phyloP scores from a whole-genome alignment of 1,140 invertebrate species.

The Brachionus rotundiformis region DNA sequence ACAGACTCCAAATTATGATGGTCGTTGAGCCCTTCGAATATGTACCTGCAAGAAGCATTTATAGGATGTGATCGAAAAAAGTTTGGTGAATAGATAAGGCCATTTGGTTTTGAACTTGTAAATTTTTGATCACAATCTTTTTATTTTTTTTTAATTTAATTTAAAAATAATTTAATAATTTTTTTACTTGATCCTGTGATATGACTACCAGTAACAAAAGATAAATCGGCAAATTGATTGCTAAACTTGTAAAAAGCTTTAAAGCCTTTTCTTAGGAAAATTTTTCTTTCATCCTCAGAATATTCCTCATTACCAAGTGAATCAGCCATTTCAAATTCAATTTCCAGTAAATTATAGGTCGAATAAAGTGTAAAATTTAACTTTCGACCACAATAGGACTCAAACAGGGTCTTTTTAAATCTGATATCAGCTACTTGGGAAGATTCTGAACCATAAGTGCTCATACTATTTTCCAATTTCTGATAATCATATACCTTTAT shows the following conservation, averaged over 20 bases:
- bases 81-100: conserved; percentile 46
- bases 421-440: neutral
- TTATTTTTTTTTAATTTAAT: neutral
- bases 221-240: conserved; percentile 39
- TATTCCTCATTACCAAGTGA: conserved; percentile 44
- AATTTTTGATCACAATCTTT: conserved; percentile 52
- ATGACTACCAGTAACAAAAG: conserved; percentile 38
- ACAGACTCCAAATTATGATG: conserved; percentile 37
- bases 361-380: conserved; percentile 46
- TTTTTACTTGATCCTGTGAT: conserved; percentile 44
- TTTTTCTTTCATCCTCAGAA: conserved; percentile 29
- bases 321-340: conserved; percentile 47
- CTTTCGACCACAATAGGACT: conserved; percentile 44
- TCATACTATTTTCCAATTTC: neutral
- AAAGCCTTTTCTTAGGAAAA: conserved; percentile 39
- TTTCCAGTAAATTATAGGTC: conserved; percentile 12
- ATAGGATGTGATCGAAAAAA: conserved; percentile 8
- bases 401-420: conserved; percentile 2
- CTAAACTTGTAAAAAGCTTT: conserved; percentile 51
- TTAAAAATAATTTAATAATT: neutral
- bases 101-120: conserved; percentile 1
- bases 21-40: conserved; percentile 27
- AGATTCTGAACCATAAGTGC: neutral
- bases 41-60: conserved; percentile 38
- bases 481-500: conserved; percentile 48